Base-by-base conservation (phyloP, 92 coral and sea anemone species). In the Palythoa grandiflora region DNA sequence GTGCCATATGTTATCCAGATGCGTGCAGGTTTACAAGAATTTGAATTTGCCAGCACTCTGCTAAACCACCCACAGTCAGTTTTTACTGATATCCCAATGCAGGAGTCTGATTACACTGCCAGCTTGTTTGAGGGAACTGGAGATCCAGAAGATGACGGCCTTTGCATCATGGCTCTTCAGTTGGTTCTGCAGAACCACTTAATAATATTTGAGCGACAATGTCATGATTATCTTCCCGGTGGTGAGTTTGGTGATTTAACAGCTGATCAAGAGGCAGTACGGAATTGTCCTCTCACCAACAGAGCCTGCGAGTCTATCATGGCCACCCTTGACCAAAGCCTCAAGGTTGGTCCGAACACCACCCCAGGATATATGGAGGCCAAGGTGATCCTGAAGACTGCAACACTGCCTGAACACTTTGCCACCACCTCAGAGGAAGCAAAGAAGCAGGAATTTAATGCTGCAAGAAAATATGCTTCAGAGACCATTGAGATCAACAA, bases 151-250 rank as follows among this genome's bases (percentile, higher is more conserved):
- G 79, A 47, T 47, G 59, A 75, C 16, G 60, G n/a, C 36, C 79
- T 75, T 44, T 75, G 52, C 13, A 75, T 75, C 79, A 44, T 75
- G 79, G 79, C 79, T 75, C 60, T 75, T 51, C 79, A 75, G 37
- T 38, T 75, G 79, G 79, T 75, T 38, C 59, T 75, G 53, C 79
- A 75, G 61, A 48, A 75, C 28, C 79, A 75, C 79, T 57, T 48
- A 5, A 75, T 75, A 48, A 75, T 75, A 12, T 75, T 75, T 44
- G 79, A 38, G 79, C 11, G 44, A 36, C 73, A 68, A 10, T 68
- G 39, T 20, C 73, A 40, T 21, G 73, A 68, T 68, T 68, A 19
- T 21, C 73, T 68, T 37, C 73, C 47, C 21, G 73, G 73, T 68
- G 73, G 73, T 20, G 44, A 68, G 73, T 68, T 68, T 68, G 73